These are phyloP conservation scores for Trypoxylus dichotomus DNA, from an alignment of 1,140 invertebrate genomes.

Conservation along the genomic window DNA sequence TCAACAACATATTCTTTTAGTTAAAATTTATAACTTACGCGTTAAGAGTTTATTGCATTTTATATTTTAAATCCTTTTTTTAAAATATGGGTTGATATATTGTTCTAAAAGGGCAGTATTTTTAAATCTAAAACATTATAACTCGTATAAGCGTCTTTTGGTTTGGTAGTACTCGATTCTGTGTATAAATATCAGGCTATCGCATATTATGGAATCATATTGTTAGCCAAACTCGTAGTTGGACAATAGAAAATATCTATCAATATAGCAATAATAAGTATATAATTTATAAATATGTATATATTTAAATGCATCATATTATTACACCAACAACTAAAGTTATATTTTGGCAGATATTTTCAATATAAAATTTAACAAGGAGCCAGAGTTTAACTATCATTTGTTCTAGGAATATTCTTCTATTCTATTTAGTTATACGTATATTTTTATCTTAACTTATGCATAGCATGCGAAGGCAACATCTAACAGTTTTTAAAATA, in stretches of 20 bases:
- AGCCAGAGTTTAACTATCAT: neutral
- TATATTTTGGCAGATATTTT: neutral
- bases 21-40: neutral
- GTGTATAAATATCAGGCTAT: neutral
- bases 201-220: slow-evolving; percentile 5
- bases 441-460: neutral
- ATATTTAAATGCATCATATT: neutral
- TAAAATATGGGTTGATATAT: slow-evolving; percentile 26
- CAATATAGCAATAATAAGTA: neutral
- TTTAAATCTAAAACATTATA: slow-evolving; percentile 28
- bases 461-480: neutral
- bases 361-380: neutral
- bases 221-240: slow-evolving; percentile 32
- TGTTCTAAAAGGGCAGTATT: slow-evolving; percentile 41
- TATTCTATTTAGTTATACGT: neutral
- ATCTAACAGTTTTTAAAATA: neutral
- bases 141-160: slow-evolving; percentile 37
- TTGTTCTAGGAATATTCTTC: neutral
- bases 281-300: neutral
- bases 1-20: neutral
- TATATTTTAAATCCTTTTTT: neutral
- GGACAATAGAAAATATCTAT: slow-evolving; percentile 26
- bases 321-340: neutral
- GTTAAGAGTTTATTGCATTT: neutral
- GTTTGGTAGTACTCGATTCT: slow-evolving; percentile 8